phyloP scores from a whole-genome alignment of 2,113 vertebrate genomes.

The Rhabdomys dilectus region DNA sequence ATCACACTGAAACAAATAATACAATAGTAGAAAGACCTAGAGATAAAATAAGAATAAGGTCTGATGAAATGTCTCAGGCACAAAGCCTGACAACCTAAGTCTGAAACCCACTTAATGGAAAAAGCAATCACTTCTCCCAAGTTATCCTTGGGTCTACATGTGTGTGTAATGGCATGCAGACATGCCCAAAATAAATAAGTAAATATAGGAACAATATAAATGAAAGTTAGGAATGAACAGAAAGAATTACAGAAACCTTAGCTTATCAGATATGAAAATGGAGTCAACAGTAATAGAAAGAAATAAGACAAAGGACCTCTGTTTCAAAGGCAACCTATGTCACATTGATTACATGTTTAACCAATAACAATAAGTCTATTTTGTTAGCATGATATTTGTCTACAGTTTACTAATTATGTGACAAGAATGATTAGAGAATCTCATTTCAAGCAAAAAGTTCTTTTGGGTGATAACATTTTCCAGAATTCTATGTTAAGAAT shows the following conservation, averaged over 20 bases:
- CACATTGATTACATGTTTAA: not conserved
- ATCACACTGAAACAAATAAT: not conserved
- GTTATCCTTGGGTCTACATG: not conserved
- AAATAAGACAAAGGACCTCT: not conserved
- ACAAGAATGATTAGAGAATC: not conserved
- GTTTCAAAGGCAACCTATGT: not conserved
- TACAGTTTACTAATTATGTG: not conserved
- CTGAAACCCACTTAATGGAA: not conserved
- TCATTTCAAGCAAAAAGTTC: not conserved
- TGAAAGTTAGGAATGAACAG: not conserved
- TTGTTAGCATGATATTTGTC: not conserved
- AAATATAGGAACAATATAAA: not conserved
- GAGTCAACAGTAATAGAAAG: not conserved
- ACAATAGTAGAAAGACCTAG: not conserved
- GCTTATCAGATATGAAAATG: not conserved
- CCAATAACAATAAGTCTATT: not conserved
- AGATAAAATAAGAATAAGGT: not conserved
- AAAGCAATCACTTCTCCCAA: not conserved
- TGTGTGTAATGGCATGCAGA: not conserved
- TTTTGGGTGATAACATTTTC: not conserved
- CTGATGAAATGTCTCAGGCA: too few species aligned
- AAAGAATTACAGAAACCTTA: not conserved
- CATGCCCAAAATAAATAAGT: not conserved
- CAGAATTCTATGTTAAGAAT: slow-evolving; percentile 24
- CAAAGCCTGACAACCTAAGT: not conserved